These are phyloP conservation scores for Pungitius pungitius DNA, from an alignment of 2,113 vertebrate genomes.

Conservation along the genomic window DNA sequence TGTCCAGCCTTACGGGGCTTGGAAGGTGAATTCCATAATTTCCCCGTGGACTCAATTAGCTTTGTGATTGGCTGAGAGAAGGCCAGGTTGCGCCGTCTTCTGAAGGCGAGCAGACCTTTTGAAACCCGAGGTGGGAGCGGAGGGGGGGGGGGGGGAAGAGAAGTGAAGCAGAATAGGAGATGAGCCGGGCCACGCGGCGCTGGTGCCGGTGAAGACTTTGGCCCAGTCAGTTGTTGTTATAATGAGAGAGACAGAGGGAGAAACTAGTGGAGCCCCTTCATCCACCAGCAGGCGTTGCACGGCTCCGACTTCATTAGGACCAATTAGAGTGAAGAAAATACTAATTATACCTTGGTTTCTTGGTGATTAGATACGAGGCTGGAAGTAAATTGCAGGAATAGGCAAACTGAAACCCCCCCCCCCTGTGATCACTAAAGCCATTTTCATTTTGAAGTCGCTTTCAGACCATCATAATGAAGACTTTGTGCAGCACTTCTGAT, in stretches of 20 bases:
- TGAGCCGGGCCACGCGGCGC: constrained; percentile 66
- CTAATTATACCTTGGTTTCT: constrained; percentile 71
- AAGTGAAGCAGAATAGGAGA: constrained; percentile 75
- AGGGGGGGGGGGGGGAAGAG: constrained; percentile 51
- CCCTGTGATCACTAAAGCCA: constrained; percentile 63
- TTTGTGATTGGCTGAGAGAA: constrained; percentile 80
- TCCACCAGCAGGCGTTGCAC: constrained; percentile 71
- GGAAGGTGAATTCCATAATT: constrained; percentile 82
- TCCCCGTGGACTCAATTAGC: constrained; percentile 81
- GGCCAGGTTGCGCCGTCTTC: constrained; percentile 78
- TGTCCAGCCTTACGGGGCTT: constrained; percentile 79
- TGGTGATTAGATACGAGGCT: constrained; percentile 72
- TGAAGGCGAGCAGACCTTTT: constrained; percentile 78
- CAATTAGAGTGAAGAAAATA: constrained; percentile 78
- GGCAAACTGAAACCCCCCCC: constrained; percentile 70
- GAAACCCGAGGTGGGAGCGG: constrained; percentile 71
- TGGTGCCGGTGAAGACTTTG: constrained; percentile 52
- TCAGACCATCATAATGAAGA: constrained; percentile 63
- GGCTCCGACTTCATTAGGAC: constrained; percentile 73
- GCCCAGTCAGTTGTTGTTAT: constrained; percentile 67
- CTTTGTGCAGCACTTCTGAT: constrained; percentile 36
- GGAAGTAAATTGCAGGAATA: constrained; percentile 73
- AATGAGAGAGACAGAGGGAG: constrained; percentile 70
- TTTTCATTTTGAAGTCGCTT: constrained; percentile 74
- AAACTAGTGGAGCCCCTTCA: constrained; percentile 60